A percentile compares a stretch with the other conserved stretches of the same genome.
phyloP scores from a whole-genome alignment of 37 sponge, comb jelly and placozoan species.

The Trichoplax adhaerens region DNA sequence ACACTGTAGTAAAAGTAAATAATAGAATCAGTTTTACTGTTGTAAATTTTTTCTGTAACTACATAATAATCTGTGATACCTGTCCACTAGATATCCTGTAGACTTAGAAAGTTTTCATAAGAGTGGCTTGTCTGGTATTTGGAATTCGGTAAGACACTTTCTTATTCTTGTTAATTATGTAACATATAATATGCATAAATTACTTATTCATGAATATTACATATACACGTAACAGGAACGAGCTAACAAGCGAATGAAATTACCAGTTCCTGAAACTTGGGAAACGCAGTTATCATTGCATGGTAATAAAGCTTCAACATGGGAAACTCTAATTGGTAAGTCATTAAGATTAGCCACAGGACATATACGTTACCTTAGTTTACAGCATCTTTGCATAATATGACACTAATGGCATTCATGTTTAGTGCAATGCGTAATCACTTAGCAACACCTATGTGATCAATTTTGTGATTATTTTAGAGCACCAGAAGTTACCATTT shows the following conservation, averaged over 20 bases:
- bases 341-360: too few species aligned
- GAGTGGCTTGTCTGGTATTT: conserved; percentile 69
- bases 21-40: not conserved
- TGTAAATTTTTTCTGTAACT: not conserved
- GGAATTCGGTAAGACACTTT: conserved; percentile 25
- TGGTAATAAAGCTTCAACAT: conserved; percentile 79
- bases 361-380: too few species aligned
- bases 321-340: conserved; percentile 69
- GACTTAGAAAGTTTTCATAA: conserved; percentile 71
- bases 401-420: too few species aligned
- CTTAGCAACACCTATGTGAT: not conserved
- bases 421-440: too few species aligned
- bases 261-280: conserved; percentile 93
- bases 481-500: conserved; percentile 85
- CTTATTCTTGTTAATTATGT: conserved; percentile 2
- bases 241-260: conserved; percentile 96
- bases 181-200: not conserved
- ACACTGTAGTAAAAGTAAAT: conserved; percentile 14
- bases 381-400: too few species aligned
- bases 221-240: conserved; percentile 18
- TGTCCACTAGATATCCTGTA: conserved; percentile 52
- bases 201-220: too few species aligned
- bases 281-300: conserved; percentile 85
- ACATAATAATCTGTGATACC: not conserved
- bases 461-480: conserved; percentile 9